These are phyloP conservation scores for Pluvialis apricaria DNA, from an alignment of 2,113 vertebrate genomes.

Conservation along the genomic window DNA sequence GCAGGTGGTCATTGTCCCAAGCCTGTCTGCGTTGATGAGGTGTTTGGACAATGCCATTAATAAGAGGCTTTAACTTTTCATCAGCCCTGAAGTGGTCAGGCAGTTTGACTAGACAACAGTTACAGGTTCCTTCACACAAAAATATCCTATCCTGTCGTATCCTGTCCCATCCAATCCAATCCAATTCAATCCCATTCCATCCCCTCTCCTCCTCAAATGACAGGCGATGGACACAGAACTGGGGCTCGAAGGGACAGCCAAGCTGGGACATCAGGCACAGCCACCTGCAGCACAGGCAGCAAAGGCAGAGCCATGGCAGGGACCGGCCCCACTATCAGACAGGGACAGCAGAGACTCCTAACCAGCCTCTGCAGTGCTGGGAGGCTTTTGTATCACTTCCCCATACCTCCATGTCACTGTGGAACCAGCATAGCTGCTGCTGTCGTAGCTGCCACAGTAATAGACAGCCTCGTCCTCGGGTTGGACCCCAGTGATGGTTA, in stretches of 20 bases:
- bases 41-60: too few relatives aligned
- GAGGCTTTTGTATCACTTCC: neutral
- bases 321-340: neutral
- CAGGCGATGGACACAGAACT: neutral
- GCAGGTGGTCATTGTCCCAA: too few relatives aligned
- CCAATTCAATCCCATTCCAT: too few relatives aligned
- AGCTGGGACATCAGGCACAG: neutral
- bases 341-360: neutral
- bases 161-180: too few relatives aligned
- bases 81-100: too few relatives aligned
- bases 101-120: too few relatives aligned
- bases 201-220: too few relatives aligned
- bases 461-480: neutral
- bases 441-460: accelerated
- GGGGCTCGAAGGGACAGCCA: neutral
- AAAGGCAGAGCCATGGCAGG: too few relatives aligned
- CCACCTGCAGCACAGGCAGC: neutral
- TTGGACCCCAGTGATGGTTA: neutral
- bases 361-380: accelerated
- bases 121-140: too few relatives aligned
- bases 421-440: neutral
- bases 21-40: too few relatives aligned
- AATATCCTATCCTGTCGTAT: too few relatives aligned
- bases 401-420: accelerated
- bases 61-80: too few relatives aligned